Base-by-base conservation (phyloP, 2,113 vertebrate genomes). In the Scartelaos histophorus region DNA sequence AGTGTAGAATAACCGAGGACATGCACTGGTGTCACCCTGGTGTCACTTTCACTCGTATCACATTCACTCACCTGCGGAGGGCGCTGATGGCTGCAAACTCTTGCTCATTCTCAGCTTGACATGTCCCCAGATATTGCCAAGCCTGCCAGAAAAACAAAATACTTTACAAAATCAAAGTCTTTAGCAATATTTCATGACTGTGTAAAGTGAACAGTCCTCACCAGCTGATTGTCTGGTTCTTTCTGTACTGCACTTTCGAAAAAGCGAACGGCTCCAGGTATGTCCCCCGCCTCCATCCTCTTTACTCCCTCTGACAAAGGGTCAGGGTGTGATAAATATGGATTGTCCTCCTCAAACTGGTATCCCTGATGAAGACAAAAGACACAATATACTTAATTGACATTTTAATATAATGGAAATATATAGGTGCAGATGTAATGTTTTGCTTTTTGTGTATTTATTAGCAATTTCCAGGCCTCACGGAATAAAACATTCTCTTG, bases 71-170 rank as follows among this genome's bases (percentile, higher is more conserved):
- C 98, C 91, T 96, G 86, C 95, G 94, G 87, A 99, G 95, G 12
- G 97, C 98, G 1, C 97, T 98, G 93, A 99, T 99, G 1, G 98
- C 98, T 34, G 96, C 92, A 67, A 98, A 96, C 73, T 99, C 98
- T 73, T 99, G 97, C 19, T 99, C 98, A 0, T 99, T 99, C 90
- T 99, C 97, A 46, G 98, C 98, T 88, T 99, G 98, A 35, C 96
- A 98, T 22, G 97, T 98, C 69, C 98, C 98, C 90, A 99, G 92
- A 83, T 98, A 98, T 71, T 99, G 98, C 98, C 98, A 99, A 29
- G 97, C 98, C 97, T 99, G 77, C 22, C 3, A 13, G 11, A 5
- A 1, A 58, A 24, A 21, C 9, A 51, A 51, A 51, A 51, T 4
- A 4, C 47, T 5, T 51, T 7, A 51, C 16, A 19, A 3, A 19